phyloP scores from a whole-genome alignment of 2,797 vertebrate genomes.

The Onychomys torridus region DNA sequence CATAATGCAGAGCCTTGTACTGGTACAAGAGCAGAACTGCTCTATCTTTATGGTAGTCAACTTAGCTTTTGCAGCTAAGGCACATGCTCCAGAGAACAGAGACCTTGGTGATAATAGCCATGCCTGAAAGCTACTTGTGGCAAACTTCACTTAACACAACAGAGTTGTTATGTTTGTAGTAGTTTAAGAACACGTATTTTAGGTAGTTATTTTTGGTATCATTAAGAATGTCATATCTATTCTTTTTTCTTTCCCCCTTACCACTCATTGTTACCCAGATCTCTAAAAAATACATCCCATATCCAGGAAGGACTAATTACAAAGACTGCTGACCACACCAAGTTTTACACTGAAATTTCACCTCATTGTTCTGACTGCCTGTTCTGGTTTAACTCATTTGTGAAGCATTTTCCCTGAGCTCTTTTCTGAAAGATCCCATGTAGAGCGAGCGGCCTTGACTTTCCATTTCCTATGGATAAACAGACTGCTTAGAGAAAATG shows the following conservation, averaged over 20 bases:
- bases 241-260: slow-evolving; percentile 10
- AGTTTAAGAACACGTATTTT: slow-evolving; percentile 76
- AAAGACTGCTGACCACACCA: slow-evolving; percentile 75
- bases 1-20: slow-evolving; percentile 47
- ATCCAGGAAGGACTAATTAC: slow-evolving; percentile 77
- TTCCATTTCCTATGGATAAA: slow-evolving; percentile 67
- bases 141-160: slow-evolving; percentile 64
- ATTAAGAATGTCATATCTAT: slow-evolving; percentile 64
- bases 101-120: slow-evolving; percentile 60
- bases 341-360: slow-evolving; percentile 82
- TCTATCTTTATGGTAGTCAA: slow-evolving; percentile 42
- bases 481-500: slow-evolving; percentile 79
- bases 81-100: slow-evolving; percentile 69
- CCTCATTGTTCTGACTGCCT: slow-evolving; percentile 85
- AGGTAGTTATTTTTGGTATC: slow-evolving; percentile 67
- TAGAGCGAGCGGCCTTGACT: slow-evolving; percentile 84
- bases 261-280: slow-evolving; percentile 62
- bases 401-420: slow-evolving; percentile 70
- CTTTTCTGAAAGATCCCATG: slow-evolving; percentile 75
- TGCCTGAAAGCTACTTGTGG: slow-evolving; percentile 67
- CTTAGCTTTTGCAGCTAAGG: slow-evolving; percentile 62
- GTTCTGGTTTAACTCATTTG: slow-evolving; percentile 79
- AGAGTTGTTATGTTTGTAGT: slow-evolving; percentile 72
- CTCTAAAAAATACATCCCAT: slow-evolving; percentile 59
- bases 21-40: slow-evolving; percentile 73